Evolutionary conservation across 2,113 vertebrate species (phyloP).

Genomic region (Tetrao urogallus): DNA sequence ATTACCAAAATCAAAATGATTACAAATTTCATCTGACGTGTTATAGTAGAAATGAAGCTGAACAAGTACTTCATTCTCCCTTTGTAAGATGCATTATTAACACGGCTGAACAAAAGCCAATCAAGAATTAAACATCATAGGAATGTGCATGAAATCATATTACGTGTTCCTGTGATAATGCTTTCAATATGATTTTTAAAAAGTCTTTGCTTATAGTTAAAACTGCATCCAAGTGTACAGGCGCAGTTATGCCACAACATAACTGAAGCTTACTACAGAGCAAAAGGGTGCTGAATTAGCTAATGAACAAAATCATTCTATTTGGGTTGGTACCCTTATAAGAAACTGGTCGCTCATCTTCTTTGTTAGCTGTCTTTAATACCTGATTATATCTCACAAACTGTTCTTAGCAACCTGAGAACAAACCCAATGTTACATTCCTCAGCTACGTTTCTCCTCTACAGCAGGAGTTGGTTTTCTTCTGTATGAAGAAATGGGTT

Average conservation of each 20-base stretch:
- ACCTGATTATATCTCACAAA: background rate
- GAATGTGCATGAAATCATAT: background rate
- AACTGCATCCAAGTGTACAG: background rate
- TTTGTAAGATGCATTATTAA: background rate
- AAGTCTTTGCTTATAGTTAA: background rate
- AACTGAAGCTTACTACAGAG: background rate
- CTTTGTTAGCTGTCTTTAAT: background rate
- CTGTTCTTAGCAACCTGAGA: background rate
- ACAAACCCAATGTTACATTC: accelerated
- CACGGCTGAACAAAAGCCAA: background rate
- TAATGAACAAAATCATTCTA: background rate
- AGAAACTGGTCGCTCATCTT: background rate
- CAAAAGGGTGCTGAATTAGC: background rate
- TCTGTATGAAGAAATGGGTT: background rate
- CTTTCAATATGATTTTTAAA: background rate
- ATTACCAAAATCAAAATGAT: slow-evolving; percentile 13
- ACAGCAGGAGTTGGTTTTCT: background rate
- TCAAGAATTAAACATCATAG: background rate
- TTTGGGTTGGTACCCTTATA: background rate
- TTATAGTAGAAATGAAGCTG: background rate
- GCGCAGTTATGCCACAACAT: background rate
- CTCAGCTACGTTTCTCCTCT: background rate
- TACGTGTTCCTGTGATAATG: background rate
- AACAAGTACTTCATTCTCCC: background rate
- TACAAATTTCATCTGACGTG: background rate